These are phyloP conservation scores for Tribolium madens DNA, from an alignment of 1,140 invertebrate genomes.

Conservation along the genomic window DNA sequence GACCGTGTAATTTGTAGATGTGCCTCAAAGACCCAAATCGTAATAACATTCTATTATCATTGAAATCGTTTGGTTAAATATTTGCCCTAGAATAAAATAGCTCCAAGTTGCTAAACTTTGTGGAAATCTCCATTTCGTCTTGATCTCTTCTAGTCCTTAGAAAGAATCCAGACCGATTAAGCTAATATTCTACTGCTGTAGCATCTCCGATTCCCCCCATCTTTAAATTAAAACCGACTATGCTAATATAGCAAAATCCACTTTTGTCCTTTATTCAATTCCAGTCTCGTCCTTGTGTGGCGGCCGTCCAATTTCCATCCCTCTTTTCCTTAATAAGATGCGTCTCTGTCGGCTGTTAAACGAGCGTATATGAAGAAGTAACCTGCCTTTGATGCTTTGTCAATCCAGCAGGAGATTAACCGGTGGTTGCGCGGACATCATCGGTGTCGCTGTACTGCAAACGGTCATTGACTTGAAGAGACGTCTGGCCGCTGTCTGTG, in stretches of 20 bases:
- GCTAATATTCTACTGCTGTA: too few relatives aligned
- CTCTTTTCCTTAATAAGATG: background rate
- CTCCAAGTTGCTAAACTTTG: too few relatives aligned
- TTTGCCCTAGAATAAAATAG: too few relatives aligned
- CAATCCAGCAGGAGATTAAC: slow-evolving; percentile 43
- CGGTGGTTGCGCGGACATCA: slow-evolving; percentile 43
- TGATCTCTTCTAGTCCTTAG: too few relatives aligned
- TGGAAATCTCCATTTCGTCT: too few relatives aligned
- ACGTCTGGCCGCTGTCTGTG: slow-evolving; percentile 43
- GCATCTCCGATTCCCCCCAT: background rate
- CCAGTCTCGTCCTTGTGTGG: background rate
- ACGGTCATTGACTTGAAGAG: slow-evolving; percentile 43
- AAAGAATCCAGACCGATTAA: too few relatives aligned
- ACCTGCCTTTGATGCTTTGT: slow-evolving; percentile 45
- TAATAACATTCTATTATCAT: too few relatives aligned
- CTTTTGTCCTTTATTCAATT: background rate
- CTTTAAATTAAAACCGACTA: background rate
- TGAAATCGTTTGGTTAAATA: too few relatives aligned
- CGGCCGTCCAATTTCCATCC: background rate
- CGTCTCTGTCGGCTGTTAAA: background rate
- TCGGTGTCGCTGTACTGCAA: slow-evolving; percentile 43
- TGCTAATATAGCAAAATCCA: background rate
- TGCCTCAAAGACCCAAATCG: too few relatives aligned
- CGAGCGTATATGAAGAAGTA: slow-evolving; percentile 25
- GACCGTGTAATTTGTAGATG: too few relatives aligned